Base-by-base conservation (phyloP, 1,140 invertebrate species). In the Venustaconcha ellipsiformis region DNA sequence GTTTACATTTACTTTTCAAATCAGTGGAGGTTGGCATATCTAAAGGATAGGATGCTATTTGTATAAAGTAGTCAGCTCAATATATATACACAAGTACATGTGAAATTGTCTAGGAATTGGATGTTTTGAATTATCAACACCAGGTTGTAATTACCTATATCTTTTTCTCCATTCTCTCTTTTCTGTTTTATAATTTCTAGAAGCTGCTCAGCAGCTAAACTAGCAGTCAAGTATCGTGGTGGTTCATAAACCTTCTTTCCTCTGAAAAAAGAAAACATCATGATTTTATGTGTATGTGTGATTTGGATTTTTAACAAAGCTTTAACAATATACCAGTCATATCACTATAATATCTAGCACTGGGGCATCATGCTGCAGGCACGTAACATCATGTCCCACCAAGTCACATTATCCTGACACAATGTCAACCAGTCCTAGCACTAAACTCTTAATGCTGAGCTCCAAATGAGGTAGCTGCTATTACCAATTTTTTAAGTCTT, bases 231-330 rank as follows among this genome's bases (percentile, higher is more conserved):
- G 88, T 97, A 99, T 79, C 94, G 92, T 11, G 98, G 95, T 18
- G 97, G 96, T 92, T 99, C 96, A 89, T 96, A 99, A 82, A 96
- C 94, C 80, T 94, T 94, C 79, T 95, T 94, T 86, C 96, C 96
- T 88, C 91, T 92, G 76, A 64, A 85, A 86, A 74, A 30, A 30
- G 26, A 30, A 79, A 26, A 15, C 26, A 64, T 76, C 11, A 60
- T 20, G 57, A 62, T 23, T n/a, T 23, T 23, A 5, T 60, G 20
- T 17, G n/a, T 17, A 2, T 20, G 15, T 17, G 26, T 30, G 4
- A 30, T 30, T 30, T 30, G 1, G 26, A 30, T 30, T 30, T 30
- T 30, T 30, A 30, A 18, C 4, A 5, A 30, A 30, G 26, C 26
- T 30, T 30, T 30, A 30, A 30, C 26, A 30, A 30, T 30, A 3